Conservation (phyloP, 2,113 vertebrate genomes). For the Tiliqua scincoides region DNA sequence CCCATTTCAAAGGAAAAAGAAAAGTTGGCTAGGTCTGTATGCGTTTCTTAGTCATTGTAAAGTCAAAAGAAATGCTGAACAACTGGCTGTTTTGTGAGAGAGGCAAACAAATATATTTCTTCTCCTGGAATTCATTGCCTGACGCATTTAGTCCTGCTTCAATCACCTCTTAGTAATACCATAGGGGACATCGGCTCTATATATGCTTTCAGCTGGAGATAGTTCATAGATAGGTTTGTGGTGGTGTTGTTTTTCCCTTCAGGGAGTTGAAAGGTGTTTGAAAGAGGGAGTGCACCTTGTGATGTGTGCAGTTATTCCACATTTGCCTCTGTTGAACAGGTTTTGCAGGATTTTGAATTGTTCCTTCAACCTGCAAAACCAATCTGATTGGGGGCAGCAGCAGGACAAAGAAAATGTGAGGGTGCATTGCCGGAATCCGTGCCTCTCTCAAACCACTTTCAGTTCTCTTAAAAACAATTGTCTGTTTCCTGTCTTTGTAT, state of each 20-base stretch:
- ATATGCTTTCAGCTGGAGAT: conserved; percentile 5
- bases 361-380: not conserved
- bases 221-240: too few species aligned
- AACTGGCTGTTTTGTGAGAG: conserved; percentile 17
- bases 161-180: not conserved
- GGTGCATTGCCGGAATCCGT: not conserved
- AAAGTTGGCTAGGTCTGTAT: conserved; percentile 10
- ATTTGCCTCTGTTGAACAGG: not conserved
- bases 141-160: conserved; percentile 27
- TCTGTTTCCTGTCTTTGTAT: not conserved
- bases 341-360: not conserved
- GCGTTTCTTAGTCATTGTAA: not conserved
- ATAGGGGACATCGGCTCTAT: not conserved
- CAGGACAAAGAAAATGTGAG: not conserved
- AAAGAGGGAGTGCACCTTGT: too few species aligned
- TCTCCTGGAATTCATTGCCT: conserved; percentile 20
- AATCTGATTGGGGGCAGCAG: not conserved
- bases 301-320: too few species aligned
- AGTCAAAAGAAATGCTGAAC: conserved; percentile 3
- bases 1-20: conserved; percentile 28
- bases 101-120: not conserved
- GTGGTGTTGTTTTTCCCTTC: too few species aligned
- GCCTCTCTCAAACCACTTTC: not conserved
- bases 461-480: conserved; percentile 6
- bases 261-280: too few species aligned